A percentile compares a stretch with the other conserved stretches of the same genome.
phyloP scores from a whole-genome alignment of 2,797 vertebrate genomes.

The Tarsius wallacei region DNA sequence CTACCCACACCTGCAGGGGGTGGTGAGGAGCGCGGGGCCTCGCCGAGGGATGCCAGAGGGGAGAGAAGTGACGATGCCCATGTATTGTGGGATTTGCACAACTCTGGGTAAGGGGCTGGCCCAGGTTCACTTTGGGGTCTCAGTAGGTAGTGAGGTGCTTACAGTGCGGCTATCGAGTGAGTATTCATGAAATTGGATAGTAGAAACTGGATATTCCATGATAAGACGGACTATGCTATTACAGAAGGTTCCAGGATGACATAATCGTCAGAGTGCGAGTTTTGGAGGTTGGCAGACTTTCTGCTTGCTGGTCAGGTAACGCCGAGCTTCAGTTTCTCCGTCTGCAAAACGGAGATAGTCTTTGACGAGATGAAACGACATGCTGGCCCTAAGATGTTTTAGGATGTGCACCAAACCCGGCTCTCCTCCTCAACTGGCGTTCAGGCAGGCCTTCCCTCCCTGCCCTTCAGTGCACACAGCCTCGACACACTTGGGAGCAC shows the following conservation, averaged over 20 bases:
- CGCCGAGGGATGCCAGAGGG: too few relatives aligned
- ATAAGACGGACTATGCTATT: neutral
- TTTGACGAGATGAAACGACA: neutral
- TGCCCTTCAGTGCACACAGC: too few relatives aligned
- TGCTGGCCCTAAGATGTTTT: neutral
- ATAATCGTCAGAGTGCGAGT: neutral
- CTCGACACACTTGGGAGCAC: neutral
- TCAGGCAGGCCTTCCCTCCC: neutral
- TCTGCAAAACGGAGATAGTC: neutral
- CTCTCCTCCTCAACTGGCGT: neutral
- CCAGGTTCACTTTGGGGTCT: neutral
- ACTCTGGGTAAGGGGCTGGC: neutral
- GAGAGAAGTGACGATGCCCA: too few relatives aligned
- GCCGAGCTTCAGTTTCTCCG: neutral
- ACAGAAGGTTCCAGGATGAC: neutral
- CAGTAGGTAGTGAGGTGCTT: neutral
- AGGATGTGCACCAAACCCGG: too few relatives aligned
- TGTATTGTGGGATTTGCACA: neutral
- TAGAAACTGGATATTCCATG: neutral
- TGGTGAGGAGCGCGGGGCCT: too few relatives aligned
- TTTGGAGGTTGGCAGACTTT: neutral
- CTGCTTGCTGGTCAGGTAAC: neutral
- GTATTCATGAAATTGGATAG: neutral
- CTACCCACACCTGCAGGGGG: too few relatives aligned
- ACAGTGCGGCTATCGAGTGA: neutral